Percentiles rank a stretch among this genome's conserved stretches.
Evolutionary conservation across 2,113 vertebrate genomes (phyloP).

Genomic region (Varanus komodoensis): DNA sequence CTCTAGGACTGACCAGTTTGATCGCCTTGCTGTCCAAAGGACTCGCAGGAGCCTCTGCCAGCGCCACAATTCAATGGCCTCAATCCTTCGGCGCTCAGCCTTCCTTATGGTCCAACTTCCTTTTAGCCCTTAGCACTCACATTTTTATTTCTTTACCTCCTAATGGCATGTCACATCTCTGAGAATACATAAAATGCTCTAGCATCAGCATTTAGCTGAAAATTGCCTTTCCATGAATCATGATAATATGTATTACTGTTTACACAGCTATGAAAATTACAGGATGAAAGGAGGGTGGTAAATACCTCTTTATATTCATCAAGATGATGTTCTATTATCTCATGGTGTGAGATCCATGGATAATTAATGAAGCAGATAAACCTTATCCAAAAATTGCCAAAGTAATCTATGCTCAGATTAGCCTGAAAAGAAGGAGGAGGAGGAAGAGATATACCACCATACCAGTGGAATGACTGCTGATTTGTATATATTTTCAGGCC

Average conservation of each 20-base stretch:
- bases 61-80: no score
- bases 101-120: no score
- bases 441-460: no score
- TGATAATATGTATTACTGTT: slow-evolving; percentile 54
- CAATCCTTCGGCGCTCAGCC: no score
- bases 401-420: slow-evolving; percentile 1
- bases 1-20: no score
- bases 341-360: slow-evolving; percentile 44
- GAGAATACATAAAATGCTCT: slow-evolving; percentile 55
- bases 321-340: slow-evolving; percentile 36
- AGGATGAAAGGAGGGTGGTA: slow-evolving; percentile 48
- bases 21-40: no score
- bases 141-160: slow-evolving; percentile 18
- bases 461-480: no score
- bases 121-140: slow-evolving; percentile 12
- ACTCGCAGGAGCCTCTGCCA: no score
- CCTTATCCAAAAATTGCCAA: slow-evolving; percentile 43
- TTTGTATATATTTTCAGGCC: background rate
- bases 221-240: slow-evolving; percentile 54
- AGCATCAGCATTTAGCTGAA: slow-evolving; percentile 54
- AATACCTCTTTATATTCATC: slow-evolving; percentile 51
- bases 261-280: slow-evolving; percentile 56
- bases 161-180: slow-evolving; percentile 45
- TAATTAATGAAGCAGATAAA: slow-evolving; percentile 53
- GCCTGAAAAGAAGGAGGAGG: background rate